These are phyloP conservation scores for Chiridota heheva DNA, from an alignment of 35 echinoderm and acorn worm genomes.

Conservation along the genomic window DNA sequence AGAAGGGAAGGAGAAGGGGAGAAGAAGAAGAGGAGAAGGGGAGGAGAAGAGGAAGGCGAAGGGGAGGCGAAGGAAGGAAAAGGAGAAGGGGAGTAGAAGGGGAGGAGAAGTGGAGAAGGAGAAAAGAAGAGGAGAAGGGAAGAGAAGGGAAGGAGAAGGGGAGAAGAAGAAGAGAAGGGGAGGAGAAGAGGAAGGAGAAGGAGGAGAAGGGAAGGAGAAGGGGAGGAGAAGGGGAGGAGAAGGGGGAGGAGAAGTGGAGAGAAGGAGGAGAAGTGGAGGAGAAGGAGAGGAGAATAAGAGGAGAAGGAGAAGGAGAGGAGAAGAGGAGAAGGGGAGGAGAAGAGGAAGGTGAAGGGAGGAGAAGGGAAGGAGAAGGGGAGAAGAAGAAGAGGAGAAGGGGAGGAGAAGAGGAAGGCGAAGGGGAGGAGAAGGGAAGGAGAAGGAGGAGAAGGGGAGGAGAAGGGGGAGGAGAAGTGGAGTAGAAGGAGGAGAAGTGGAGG, in stretches of 20 bases:
- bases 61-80: not conserved
- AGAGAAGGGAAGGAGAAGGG: no score
- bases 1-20: slow-evolving; percentile 6
- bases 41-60: no score
- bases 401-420: no score
- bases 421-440: no score
- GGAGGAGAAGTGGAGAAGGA: not conserved
- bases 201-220: not conserved
- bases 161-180: not conserved
- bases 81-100: slow-evolving; percentile 2
- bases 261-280: not conserved
- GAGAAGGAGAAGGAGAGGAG: not conserved
- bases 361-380: no score
- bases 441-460: no score
- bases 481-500: no score
- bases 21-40: no score
- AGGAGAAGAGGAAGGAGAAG: slow-evolving; percentile 7
- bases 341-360: not conserved
- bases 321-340: not conserved
- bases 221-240: not conserved
- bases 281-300: no score
- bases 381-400: no score
- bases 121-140: no score
- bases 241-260: not conserved
- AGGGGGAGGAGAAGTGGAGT: no score